Base-by-base conservation (phyloP, 2,888 invertebrate species). In the Geophilus truncorum region DNA sequence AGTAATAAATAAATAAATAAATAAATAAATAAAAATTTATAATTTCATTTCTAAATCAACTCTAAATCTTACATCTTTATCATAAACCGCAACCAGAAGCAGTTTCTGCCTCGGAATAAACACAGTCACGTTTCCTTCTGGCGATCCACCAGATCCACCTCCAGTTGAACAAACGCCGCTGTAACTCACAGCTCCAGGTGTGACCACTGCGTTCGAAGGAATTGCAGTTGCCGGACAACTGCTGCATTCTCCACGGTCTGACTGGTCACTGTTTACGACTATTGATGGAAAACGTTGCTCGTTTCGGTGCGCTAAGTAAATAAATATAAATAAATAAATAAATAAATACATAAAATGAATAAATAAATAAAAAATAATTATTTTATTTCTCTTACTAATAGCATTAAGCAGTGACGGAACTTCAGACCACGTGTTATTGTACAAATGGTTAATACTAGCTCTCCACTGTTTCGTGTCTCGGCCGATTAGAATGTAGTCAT, bases 81-180 rank as follows among this genome's bases (percentile, higher is more conserved):
- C 90, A 82, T 89, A 88, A 32, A 92, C 87, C 81, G 88, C 87
- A 18, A 91, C 89, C 82, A 92, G 86, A 30, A 92, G 86, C 75
- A 93, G 87, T 82, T 91, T 89, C 85, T 92, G 92, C 76, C 92
- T 86, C 0, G 92, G 92, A 80, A 92, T 89, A 84, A 90, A 89
- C 32, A 83, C 28, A 1, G 5, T 21, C 1, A 1, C 21, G 21
- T 40, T 23, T 21, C 40, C 45, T 9, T 78, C 40, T 3, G 78
- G 21, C 18, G 36, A 62, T 25, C 45, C 45, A n/a, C n/a, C n/a
- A n/a, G n/a, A n/a, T 18, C 25, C 62, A 7, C 57, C 57, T 3
- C 57, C 57, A 4, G 25, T 12, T 12, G 23, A 25, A 23, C 25
- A 62, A 9, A 62, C 28, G 9, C 62, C 62, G 10, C 62, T 25